These are phyloP conservation scores for Medauroidea extradentata DNA, from an alignment of 1,140 invertebrate genomes.

Conservation along the genomic window DNA sequence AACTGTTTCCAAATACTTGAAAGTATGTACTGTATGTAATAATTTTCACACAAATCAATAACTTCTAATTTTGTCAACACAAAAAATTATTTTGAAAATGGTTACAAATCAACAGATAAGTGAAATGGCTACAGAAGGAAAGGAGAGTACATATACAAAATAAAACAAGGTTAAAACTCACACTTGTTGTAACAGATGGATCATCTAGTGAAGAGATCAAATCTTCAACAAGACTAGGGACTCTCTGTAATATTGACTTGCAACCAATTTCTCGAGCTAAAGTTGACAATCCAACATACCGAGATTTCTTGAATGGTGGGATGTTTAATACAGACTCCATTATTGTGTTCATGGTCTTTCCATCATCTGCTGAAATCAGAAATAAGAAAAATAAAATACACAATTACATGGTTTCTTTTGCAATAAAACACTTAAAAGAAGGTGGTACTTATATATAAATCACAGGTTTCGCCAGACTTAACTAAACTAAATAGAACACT, in stretches of 20 bases:
- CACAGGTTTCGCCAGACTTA: too few relatives aligned
- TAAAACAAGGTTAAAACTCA: constrained; percentile 1
- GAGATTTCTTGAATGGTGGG: constrained; percentile 1
- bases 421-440: too few relatives aligned
- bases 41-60: too few relatives aligned
- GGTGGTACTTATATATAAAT: neutral
- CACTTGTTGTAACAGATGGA: neutral
- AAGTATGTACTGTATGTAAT: too few relatives aligned
- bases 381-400: neutral
- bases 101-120: too few relatives aligned
- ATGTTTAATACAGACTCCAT: neutral
- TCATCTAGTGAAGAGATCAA: neutral
- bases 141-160: too few relatives aligned
- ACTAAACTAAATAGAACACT: too few relatives aligned
- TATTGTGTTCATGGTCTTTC: neutral
- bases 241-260: neutral
- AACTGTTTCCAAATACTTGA: too few relatives aligned
- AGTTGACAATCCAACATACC: constrained; percentile 7
- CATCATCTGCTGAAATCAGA: neutral
- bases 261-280: neutral
- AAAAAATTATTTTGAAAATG: too few relatives aligned
- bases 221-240: neutral
- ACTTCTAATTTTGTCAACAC: too few relatives aligned
- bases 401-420: too few relatives aligned
- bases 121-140: too few relatives aligned